phyloP scores from a whole-genome alignment of 1,140 invertebrate species.

The Neodiprion lecontei region DNA sequence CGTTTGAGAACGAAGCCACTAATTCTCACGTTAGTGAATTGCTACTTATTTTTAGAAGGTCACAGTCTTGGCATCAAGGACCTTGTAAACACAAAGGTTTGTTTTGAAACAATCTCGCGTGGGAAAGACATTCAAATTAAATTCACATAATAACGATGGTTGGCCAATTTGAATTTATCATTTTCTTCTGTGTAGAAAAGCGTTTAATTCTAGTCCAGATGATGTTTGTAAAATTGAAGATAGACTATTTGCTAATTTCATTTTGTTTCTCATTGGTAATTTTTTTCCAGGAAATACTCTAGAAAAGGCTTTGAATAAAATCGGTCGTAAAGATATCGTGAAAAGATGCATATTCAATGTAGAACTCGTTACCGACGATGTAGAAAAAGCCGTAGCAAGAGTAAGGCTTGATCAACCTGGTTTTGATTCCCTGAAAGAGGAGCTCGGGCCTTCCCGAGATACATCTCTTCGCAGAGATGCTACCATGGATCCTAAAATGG shows the following conservation, averaged over 20 bases:
- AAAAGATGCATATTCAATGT: slow-evolving; percentile 89
- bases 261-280: slow-evolving; percentile 31
- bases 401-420: slow-evolving; percentile 78
- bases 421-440: slow-evolving; percentile 77
- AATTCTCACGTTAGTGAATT: slow-evolving; percentile 51
- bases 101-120: slow-evolving; percentile 14
- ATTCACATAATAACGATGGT: no score
- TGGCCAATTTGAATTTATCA: not conserved
- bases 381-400: slow-evolving; percentile 80
- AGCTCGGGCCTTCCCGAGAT: slow-evolving; percentile 72
- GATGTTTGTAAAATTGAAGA: not conserved
- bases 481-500: slow-evolving; percentile 71
- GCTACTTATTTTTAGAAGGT: slow-evolving; percentile 45
- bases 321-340: slow-evolving; percentile 92
- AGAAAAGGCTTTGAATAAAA: slow-evolving; percentile 87
- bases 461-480: slow-evolving; percentile 68
- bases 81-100: slow-evolving; percentile 34
- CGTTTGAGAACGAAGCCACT: slow-evolving; percentile 44
- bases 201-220: not conserved
- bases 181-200: not conserved
- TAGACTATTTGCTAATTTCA: slow-evolving; percentile 10
- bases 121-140: no score
- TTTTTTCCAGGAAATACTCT: slow-evolving; percentile 76
- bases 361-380: slow-evolving; percentile 79
- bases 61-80: slow-evolving; percentile 12